A percentile compares a stretch with the other conserved stretches of the same genome.
phyloP scores from a whole-genome alignment of 2,113 vertebrate genomes.

The human (Homo sapiens) region GRCh38 chr16:82841501-82842000 shows the following conservation, averaged over 20 bases:
- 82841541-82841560: conserved; percentile 42
- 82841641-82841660: background rate
- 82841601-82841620: background rate
- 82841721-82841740: background rate
- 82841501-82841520: conserved; percentile 47
- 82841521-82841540: conserved; percentile 73
- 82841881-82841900: background rate
- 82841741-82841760: background rate
- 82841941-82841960: background rate
- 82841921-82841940: background rate
- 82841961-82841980: background rate
- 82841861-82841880: background rate
- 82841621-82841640: background rate
- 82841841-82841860: rapidly evolving
- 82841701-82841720: background rate
- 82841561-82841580: conserved; percentile 44
- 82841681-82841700: background rate
- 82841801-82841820: background rate
- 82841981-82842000: background rate
- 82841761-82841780: background rate
- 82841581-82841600: conserved; percentile 27
- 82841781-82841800: background rate
- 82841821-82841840: background rate
- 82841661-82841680: background rate
- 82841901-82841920: background rate